A percentile compares a stretch with the other conserved stretches of the same genome.
Conservation (phyloP, 2,113 vertebrate species). For the Coptodon rendalli region DNA sequence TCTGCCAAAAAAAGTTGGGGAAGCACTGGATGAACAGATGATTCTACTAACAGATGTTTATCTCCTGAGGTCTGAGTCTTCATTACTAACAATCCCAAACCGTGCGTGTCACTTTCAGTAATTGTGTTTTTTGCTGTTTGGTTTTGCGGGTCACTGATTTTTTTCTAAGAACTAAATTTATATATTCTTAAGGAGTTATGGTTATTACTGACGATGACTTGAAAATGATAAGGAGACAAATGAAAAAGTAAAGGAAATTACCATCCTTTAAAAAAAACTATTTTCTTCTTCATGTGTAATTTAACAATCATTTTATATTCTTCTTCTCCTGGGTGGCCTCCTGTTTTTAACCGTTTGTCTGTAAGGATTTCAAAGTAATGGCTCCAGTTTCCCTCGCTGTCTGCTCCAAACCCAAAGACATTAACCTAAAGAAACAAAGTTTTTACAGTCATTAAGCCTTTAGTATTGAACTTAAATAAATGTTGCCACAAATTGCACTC, state of each 20-base stretch:
- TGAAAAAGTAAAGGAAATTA: rapidly evolving
- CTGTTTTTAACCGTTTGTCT: background rate
- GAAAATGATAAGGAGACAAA: background rate
- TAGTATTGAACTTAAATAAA: background rate
- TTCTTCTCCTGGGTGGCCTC: background rate
- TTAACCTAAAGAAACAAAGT: background rate
- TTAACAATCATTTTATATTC: background rate
- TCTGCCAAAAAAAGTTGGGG: background rate
- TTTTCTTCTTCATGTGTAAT: background rate
- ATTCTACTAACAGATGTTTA: background rate
- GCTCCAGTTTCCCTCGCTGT: background rate
- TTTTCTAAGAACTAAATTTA: background rate
- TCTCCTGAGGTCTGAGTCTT: background rate
- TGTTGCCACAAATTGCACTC: background rate
- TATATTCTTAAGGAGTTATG: background rate
- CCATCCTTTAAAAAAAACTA: background rate
- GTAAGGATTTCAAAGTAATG: background rate
- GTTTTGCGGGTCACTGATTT: rapidly evolving
- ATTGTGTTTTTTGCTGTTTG: background rate
- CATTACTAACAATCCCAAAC: background rate
- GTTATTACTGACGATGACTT: background rate
- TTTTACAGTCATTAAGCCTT: background rate
- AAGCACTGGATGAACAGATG: background rate
- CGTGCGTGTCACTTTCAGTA: background rate
- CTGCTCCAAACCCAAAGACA: background rate